Base-by-base conservation (phyloP, 2,888 invertebrate genomes). In the Punctoribates punctum region DNA sequence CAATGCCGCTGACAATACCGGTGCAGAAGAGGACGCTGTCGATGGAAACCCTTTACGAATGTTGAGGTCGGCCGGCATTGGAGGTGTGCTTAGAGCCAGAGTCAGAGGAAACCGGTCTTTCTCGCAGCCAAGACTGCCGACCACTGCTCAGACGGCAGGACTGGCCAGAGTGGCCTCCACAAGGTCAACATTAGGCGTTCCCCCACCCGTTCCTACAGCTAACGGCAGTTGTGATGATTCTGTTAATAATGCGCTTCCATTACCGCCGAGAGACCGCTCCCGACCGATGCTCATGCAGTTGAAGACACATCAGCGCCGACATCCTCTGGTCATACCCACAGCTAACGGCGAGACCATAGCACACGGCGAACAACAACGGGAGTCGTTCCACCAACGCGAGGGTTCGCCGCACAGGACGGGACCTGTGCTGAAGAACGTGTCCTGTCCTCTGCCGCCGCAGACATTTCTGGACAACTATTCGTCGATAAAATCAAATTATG, bases 251-350 rank as follows among this genome's bases (percentile, higher is more conserved):
- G 89, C 90, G 0, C 88, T 92, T 78, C 92, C 92, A 0, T 84
- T 93, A 78, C 93, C 93, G 0, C 92, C 93, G 0, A 87, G 91
- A 80, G 91, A 91, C 82, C 86, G 89, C 27, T 88, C 88, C 29
- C 88, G 89, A 82, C 82, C 83, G 20, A 86, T 86, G 0, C 86
- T 87, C 80, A 87, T 88, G 13, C 87, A 86, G 46, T 88, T 90
- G 82, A 88, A 89, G 0, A 86, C 92, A 17, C 92, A 92, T 82
- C 90, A 91, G 76, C 86, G 93, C 54, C 93, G 91, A 82, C 90
- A 92, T 86, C 92, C 93, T 0, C 85, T 93, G 51, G 89, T 92
- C 73, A 90, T 92, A 80, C 91, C 91, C 27, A 38, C 76, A 0
- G 8, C 54, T 2, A 54, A 72, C 17, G 73, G 57, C 20, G 57